Evolutionary conservation across 2,888 invertebrate species (phyloP), one percentile per base, ranked within the genome.

Genomic region (Drosophila birchii): DNA sequence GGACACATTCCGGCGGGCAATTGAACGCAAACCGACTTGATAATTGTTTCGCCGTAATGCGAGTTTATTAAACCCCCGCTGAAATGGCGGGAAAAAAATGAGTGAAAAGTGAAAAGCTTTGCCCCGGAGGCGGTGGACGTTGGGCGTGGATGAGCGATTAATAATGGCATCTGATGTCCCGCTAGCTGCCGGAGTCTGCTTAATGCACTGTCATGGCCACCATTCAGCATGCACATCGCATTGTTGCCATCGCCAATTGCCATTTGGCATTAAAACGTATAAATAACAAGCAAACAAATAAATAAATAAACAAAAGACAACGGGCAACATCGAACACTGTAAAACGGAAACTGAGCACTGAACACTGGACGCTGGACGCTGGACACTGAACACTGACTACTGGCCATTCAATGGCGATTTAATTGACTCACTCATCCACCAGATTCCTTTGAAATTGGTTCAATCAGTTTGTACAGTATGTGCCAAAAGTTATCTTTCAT

Each of bases 201-300:
- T 76, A 81, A 79, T 87, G 88, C 82, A 70, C 60, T 79, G 67
- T 76, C 86, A 89, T 89, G 86, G 68, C 53, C 71, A 56, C 81
- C 55, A 57, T 57, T 41, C 61, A 29, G 29, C 29, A 47, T 60
- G 59, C 69, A 59, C 29, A 43, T 23, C 41, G 39, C 62, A 61
- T 61, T 34, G 51, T 23, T 53, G 51, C 51, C 51, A 53, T 34
- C 81, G 80, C 66, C 68, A 68, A 72, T 71, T 88, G 87, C 68
- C 55, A 63, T 67, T 89, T 69, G 83, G 72, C 74, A 79, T 84
- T 89, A 70, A 78, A 76, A 77, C 71, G 74, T 73, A 76, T 76
- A 76, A 84, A 84, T 78, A 89, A 70, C 75, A 78, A 49, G 64
- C 54, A 80, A 73, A 74, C 72, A 78, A 86, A 73, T 62, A 71